phyloP scores from a whole-genome alignment of 2,888 invertebrate genomes.

The Plebejus melissa region DNA sequence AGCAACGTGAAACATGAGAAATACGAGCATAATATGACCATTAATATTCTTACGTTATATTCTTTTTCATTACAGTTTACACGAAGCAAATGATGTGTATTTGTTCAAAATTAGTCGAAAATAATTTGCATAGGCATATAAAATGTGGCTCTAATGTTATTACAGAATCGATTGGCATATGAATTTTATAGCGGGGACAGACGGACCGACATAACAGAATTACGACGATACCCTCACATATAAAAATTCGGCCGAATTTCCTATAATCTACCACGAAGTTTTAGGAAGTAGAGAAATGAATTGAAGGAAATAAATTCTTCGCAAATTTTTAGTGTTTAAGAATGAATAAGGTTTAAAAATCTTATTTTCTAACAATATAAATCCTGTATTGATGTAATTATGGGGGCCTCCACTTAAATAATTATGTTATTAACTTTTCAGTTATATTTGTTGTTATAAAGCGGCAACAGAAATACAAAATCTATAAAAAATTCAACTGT shows the following conservation, averaged over 20 bases:
- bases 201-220: conserved; percentile 28
- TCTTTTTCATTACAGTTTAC: neutral
- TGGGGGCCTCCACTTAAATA: too few species aligned
- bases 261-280: neutral
- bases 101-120: neutral
- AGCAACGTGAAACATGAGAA: neutral
- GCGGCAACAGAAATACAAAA: too few species aligned
- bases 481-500: too few species aligned
- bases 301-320: neutral
- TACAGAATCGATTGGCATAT: conserved; percentile 16
- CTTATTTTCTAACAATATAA: too few species aligned
- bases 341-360: too few species aligned
- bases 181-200: conserved; percentile 25
- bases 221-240: conserved; percentile 18
- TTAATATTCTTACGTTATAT: neutral
- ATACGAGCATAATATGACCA: neutral
- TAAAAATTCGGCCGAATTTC: conserved; percentile 9
- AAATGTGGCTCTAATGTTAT: neutral
- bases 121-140: neutral
- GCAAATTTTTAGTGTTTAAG: too few species aligned
- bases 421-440: too few species aligned
- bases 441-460: too few species aligned
- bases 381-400: too few species aligned
- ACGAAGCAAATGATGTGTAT: neutral
- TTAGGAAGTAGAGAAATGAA: neutral